Base-by-base conservation (phyloP, 2,797 vertebrate species). In the Xenopus petersii region DNA sequence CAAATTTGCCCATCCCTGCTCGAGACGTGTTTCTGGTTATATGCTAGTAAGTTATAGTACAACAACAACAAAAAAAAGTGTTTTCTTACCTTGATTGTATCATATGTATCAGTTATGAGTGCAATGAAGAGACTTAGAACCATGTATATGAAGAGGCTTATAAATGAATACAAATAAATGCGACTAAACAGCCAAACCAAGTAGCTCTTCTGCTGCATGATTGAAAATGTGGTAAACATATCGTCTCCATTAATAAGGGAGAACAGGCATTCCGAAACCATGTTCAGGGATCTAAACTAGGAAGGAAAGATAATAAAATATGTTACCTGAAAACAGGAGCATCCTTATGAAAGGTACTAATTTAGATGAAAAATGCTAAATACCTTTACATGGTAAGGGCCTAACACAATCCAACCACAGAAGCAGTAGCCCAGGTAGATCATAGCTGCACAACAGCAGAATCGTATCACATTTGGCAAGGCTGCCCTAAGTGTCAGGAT, bases 371-470 rank as follows among this genome's bases (percentile, higher is more conserved):
- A 15, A 17, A 56, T 60, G 30, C 24, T n/a, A 21, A 4, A 76
- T 90, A 98, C 97, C 87, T 99, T 98, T n/a, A 92, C 93, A 0
- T 99, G 96, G 80, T 99, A 95, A 9, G 97, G 97, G 6, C 97
- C 97, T n/a, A 98, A 87, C 11, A 98, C 95, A 21, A 98, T 96
- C 96, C 97, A 99, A 2, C 97, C 97, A 76, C 97, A 98, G 91
- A 98, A 98, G 81, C 96, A 98, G 63, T 98, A 99, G 33, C 97
- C 95, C 21, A 99, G 83, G 82, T 97, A 98, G 83, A 98, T 99
- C 94, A 98, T 96, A 61, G 94, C 91, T 0, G 92, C 96, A 15
- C 97, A 98, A 62, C 94, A 94, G 83, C 92, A 94, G 88, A 99
- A 99, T 21, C 95, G 91, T 69, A 98, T 90, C 33, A 98, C 95